Base-by-base conservation (phyloP, 2,797 vertebrate species). In the Halcyon leucocephala region DNA sequence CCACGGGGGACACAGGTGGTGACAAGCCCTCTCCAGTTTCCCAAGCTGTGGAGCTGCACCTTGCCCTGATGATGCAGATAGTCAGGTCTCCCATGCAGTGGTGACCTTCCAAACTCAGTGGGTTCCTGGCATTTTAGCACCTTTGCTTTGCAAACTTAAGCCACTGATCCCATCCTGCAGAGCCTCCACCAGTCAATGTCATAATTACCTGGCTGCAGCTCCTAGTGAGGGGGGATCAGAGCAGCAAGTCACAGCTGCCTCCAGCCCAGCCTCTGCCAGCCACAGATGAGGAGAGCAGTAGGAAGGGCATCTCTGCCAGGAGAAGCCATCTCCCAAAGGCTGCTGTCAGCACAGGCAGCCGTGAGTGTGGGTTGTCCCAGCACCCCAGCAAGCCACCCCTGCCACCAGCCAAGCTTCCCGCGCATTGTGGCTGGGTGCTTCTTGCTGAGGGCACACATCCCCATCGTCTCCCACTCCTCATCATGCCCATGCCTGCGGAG, bases 401-500 rank as follows among this genome's bases (percentile, higher is more conserved):
- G 3, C 31, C 12, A 3, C 72, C 74, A n/a, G 7, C 61, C 12
- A 2, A 62, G 80, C 58, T 78, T 55, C 54, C 81, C 3, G 2
- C 37, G 52, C 62, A 66, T 71, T 6, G 66, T 54, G 64, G 35
- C 10, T 67, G 60, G 51, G 14, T 62, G 62, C 65, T 76, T 24
- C 13, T 58, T 4, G 46, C 37, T 1, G 1, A 31, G 11, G 25
- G 66, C n/a, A 8, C 48, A n/a, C 0, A 0, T 35, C 35, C 60
- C 60, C 0, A 0, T 14, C 29, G 33, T 35, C 21, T 64, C 60
- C 65, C 9, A 0, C 39, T 3, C 1, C 35, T 64, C 41, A 2
- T 64, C 54, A 60, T 0, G 0, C 55, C 72, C 1, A 0, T 2
- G 4, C 22, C 48, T 2, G 4, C 74, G 19, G n/a, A 3, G 54